These are phyloP conservation scores for Drosophila repleta DNA, from an alignment of 1,140 invertebrate genomes.

Conservation along the genomic window DNA sequence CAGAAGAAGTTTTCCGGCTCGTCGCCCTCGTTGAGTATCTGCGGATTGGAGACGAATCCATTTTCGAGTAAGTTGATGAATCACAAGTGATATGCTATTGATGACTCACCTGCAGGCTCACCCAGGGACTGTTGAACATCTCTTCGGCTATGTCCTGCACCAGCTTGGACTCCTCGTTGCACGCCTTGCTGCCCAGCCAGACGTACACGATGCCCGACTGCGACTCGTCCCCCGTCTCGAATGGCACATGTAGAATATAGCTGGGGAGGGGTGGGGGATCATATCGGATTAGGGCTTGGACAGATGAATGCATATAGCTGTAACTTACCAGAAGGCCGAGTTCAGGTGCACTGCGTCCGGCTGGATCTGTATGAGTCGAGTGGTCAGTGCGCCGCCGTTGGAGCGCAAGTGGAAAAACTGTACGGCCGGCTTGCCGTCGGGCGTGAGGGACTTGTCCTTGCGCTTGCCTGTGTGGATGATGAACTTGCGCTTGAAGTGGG, in stretches of 20 bases:
- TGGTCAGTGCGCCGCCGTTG: constrained; percentile 97
- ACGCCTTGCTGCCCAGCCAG: constrained; percentile 96
- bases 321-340: constrained; percentile 92
- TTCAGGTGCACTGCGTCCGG: constrained; percentile 92
- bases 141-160: constrained; percentile 97
- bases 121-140: constrained; percentile 96
- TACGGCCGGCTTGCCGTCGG: constrained; percentile 87
- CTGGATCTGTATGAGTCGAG: constrained; percentile 95
- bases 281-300: too few relatives aligned
- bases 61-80: not conserved
- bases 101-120: constrained; percentile 88
- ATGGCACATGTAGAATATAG: constrained; percentile 98
- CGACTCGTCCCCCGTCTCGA: constrained; percentile 94
- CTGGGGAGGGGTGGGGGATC: constrained; percentile 84
- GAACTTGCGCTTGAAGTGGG: constrained; percentile 98
- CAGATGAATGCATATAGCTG: too few relatives aligned
- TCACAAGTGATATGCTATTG: too few relatives aligned
- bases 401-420: constrained; percentile 98
- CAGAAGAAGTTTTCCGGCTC: constrained; percentile 99
- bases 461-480: constrained; percentile 96
- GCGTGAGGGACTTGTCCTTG: constrained; percentile 86
- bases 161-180: constrained; percentile 94
- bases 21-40: constrained; percentile 97
- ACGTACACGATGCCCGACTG: constrained; percentile 97
- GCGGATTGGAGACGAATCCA: not conserved